Conservation (phyloP, 2,113 vertebrate genomes). For the Scytalopus superciliaris region DNA sequence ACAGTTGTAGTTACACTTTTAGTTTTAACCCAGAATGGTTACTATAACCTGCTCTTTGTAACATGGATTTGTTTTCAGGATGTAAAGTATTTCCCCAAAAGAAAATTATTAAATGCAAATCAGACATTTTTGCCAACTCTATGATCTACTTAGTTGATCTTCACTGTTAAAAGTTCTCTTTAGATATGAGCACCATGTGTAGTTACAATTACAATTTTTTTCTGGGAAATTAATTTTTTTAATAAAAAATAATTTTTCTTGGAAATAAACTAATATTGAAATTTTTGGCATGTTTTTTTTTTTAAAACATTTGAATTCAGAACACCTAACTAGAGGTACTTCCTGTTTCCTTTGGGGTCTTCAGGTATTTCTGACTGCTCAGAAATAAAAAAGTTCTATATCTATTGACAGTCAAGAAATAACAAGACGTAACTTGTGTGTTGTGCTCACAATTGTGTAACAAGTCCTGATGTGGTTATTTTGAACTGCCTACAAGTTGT, state of each 20-base stretch:
- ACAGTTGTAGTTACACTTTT: not conserved
- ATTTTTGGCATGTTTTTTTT: not conserved
- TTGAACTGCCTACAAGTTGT: not conserved
- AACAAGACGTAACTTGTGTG: not conserved
- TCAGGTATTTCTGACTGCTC: not conserved
- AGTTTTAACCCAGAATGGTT: not conserved
- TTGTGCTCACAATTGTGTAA: not conserved
- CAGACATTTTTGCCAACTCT: not conserved
- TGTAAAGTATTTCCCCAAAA: not conserved
- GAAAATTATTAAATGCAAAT: not conserved
- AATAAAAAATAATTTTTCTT: not conserved
- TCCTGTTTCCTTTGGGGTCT: not conserved
- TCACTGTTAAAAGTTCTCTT: not conserved
- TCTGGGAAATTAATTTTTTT: not conserved
- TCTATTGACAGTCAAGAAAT: not conserved
- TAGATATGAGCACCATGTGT: not conserved
- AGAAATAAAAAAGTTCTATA: not conserved
- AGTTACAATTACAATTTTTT: not conserved
- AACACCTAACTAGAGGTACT: not conserved
- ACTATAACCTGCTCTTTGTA: not conserved
- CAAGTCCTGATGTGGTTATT: not conserved
- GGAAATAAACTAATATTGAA: not conserved
- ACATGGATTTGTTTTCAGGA: not conserved
- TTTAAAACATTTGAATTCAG: not conserved
- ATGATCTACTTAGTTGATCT: not conserved